A percentile compares a stretch with the other conserved stretches of the same genome.
These are phyloP conservation scores for Pseudococcus longispinus DNA, from an alignment of 2,888 invertebrate species.

Conservation along the genomic window DNA sequence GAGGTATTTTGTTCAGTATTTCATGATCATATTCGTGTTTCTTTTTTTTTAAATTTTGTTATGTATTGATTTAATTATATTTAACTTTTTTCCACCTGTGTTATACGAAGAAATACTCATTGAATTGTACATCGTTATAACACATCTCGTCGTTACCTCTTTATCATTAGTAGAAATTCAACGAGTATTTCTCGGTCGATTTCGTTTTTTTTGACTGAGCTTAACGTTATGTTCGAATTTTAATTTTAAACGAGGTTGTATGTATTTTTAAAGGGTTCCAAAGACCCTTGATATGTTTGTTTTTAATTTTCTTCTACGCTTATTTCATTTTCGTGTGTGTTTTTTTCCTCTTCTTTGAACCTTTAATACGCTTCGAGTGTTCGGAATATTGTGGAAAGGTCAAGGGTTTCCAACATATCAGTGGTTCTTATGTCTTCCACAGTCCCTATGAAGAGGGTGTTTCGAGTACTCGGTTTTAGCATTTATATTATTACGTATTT, in stretches of 20 bases:
- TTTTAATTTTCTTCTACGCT: not conserved
- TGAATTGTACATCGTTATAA: not conserved
- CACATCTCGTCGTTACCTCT: not conserved
- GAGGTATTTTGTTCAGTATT: constrained; percentile 4
- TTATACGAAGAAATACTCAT: not conserved
- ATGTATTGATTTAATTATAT: not conserved
- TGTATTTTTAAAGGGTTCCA: not conserved
- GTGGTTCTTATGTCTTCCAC: not conserved
- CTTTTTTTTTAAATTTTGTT: constrained; percentile 19
- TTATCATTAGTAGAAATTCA: not conserved
- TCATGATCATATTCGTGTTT: not conserved
- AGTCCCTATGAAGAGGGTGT: not conserved
- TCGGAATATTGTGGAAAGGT: not conserved
- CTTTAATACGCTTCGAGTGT: constrained; percentile 17
- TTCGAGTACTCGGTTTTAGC: not conserved
- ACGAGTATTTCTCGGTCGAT: not conserved
- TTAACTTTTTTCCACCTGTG: not conserved
- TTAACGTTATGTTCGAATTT: not conserved
- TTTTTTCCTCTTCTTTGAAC: not conserved
- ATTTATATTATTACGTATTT: constrained; percentile 18
- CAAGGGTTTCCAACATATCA: not conserved
- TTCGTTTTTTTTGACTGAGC: constrained; percentile 20
- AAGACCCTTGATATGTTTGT: not conserved
- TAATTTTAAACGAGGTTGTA: not conserved
- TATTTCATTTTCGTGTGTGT: not conserved